Base-by-base conservation (phyloP, 2,797 vertebrate genomes). In the Micromesistius poutassou region DNA sequence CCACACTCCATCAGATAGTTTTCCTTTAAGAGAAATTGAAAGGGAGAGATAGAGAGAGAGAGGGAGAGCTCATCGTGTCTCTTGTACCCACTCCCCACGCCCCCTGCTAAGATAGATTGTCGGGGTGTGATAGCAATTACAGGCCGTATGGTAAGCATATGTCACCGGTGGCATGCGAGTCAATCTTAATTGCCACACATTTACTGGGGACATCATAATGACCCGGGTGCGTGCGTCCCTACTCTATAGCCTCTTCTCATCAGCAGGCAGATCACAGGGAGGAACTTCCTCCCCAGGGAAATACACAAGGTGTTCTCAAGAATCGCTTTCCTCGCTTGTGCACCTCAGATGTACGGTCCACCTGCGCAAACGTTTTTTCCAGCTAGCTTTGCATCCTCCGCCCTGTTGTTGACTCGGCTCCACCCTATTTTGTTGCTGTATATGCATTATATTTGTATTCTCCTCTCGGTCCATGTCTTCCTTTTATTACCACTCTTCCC, bases 81-180 rank as follows among this genome's bases (percentile, higher is more conserved):
- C 35, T 36, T 73, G 46, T 79, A 75, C 78, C n/a, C 19, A 76
- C 30, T 73, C 74, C 78, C 78, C 35, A 30, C 79, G 13, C 85
- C 73, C 78, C 74, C 68, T 79, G 71, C 86, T 81, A 71, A 77
- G 80, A 92, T 92, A 81, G 89, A 90, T 92, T 76, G 81, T 82
- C 79, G 84, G n/a, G n/a, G 90, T 89, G 87, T 86, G 82, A 72
- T 76, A 75, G 68, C 87, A 90, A 92, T 91, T 91, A 91, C 77
- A 79, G 76, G 72, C 75, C 76, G 30, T 33, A 71, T 89, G 85
- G 87, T 80, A 78, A 79, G 83, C 88, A 86, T 88, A 91, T 92
- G 89, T 90, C 87, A 79, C 77, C 82, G 66, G 77, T 78, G 82
- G 85, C 86, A 77, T 77, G 81, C 79, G 76, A 87, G 91, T 93